Conservation (phyloP, 2,113 vertebrate genomes). For the Anguilla japonica region DNA sequence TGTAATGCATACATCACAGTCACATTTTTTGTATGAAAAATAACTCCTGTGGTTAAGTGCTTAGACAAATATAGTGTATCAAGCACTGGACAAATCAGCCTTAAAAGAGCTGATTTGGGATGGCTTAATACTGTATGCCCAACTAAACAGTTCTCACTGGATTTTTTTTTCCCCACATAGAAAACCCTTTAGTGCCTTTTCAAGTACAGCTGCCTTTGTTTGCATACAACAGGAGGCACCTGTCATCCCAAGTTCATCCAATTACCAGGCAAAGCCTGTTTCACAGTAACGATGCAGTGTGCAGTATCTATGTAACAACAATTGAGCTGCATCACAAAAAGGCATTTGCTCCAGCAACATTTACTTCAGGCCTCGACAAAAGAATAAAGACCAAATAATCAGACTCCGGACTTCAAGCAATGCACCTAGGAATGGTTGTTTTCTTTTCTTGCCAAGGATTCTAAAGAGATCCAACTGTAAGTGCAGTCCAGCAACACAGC, state of each 20-base stretch:
- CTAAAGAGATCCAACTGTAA: not conserved
- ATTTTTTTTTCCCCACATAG: not conserved
- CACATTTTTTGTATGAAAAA: not conserved
- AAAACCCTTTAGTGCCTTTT: not conserved
- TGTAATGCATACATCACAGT: not conserved
- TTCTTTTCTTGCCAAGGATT: not conserved
- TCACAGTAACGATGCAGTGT: not conserved
- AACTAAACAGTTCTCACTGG: not conserved
- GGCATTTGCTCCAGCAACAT: not conserved
- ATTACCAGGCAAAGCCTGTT: not conserved
- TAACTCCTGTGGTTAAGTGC: not conserved
- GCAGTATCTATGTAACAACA: not conserved
- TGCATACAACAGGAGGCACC: not conserved
- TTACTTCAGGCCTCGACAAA: not conserved
- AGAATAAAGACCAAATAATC: not conserved
- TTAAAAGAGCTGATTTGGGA: not conserved
- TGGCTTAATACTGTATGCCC: not conserved
- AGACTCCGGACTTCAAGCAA: not conserved
- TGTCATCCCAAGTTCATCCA: not conserved
- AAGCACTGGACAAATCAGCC: conserved; percentile 3
- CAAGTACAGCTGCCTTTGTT: conserved; percentile 6
- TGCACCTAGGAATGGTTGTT: not conserved
- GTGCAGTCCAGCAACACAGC: not conserved
- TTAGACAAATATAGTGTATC: not conserved
- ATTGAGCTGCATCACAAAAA: not conserved